These are phyloP conservation scores for Dugesia japonica DNA, from an alignment of 2,888 invertebrate species.

Conservation along the genomic window DNA sequence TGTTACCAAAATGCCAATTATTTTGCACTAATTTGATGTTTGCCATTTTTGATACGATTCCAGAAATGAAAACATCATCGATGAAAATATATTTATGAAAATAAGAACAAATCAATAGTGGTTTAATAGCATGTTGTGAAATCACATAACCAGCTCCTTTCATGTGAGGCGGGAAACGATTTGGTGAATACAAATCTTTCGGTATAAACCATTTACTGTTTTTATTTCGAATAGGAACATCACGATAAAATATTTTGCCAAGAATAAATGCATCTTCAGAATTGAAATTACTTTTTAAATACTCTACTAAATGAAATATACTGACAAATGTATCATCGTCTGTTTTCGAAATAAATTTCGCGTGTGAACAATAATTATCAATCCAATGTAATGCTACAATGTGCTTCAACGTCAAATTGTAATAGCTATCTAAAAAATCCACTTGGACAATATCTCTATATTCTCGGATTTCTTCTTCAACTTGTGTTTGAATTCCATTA, in stretches of 20 bases:
- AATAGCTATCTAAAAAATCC: slow-evolving; percentile 7
- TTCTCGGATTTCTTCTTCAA: neutral
- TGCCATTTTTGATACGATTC: neutral
- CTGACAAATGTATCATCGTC: slow-evolving; percentile 24
- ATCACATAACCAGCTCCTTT: slow-evolving; percentile 29
- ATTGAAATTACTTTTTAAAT: neutral
- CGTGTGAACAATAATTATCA: slow-evolving; percentile 17
- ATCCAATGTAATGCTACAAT: slow-evolving; percentile 23
- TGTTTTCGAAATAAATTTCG: neutral
- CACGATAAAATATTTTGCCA: neutral
- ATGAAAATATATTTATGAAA: slow-evolving; percentile 7
- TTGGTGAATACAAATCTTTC: slow-evolving; percentile 11
- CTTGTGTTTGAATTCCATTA: neutral
- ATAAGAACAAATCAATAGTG: slow-evolving; percentile 22
- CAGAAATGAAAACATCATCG: slow-evolving; percentile 22
- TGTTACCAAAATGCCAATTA: no score
- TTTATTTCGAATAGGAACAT: neutral
- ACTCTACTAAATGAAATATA: neutral
- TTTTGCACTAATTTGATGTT: no score
- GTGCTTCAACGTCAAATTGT: slow-evolving; percentile 23
- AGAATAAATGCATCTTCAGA: neutral
- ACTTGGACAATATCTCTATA: slow-evolving; percentile 20
- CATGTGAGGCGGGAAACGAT: neutral
- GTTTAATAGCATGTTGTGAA: neutral
- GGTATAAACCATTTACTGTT: slow-evolving; percentile 23